phyloP scores from a whole-genome alignment of 2,113 vertebrate species.

The Silurus meridionalis region DNA sequence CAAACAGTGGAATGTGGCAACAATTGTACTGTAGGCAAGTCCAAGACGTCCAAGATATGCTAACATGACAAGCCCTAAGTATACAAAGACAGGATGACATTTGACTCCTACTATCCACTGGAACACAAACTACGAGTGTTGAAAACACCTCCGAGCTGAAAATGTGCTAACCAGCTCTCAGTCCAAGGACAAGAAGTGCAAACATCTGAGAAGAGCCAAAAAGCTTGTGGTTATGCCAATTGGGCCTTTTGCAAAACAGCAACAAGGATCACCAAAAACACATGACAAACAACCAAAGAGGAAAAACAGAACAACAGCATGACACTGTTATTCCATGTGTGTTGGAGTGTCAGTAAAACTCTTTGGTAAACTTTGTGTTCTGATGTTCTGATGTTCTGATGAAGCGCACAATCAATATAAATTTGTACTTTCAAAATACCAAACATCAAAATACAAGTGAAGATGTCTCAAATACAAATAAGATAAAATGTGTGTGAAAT shows the following conservation, averaged over 20 bases:
- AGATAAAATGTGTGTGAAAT: not conserved
- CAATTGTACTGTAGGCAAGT: too few relatives aligned
- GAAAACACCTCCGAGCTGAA: not conserved
- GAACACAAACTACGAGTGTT: not conserved
- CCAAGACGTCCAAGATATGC: not conserved
- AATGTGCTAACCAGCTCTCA: not conserved
- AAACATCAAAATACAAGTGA: not conserved
- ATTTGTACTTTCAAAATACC: not conserved
- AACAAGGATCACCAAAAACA: not conserved
- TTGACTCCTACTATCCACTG: not conserved
- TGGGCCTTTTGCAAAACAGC: not conserved
- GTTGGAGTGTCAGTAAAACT: not conserved
- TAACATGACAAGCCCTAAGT: constrained; percentile 1
- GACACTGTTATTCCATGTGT: not conserved
- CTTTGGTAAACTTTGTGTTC: not conserved
- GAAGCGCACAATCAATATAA: not conserved
- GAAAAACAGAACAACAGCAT: not conserved
- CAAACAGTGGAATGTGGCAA: not conserved
- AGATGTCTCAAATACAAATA: not conserved
- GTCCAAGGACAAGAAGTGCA: not conserved
- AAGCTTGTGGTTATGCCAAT: not conserved
- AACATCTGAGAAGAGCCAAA: not conserved
- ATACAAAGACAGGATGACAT: not conserved
- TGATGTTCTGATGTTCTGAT: not conserved
- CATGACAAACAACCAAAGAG: constrained; percentile 1